phyloP scores from a whole-genome alignment of 1,140 invertebrate genomes.

The Trichoplusia ni region DNA sequence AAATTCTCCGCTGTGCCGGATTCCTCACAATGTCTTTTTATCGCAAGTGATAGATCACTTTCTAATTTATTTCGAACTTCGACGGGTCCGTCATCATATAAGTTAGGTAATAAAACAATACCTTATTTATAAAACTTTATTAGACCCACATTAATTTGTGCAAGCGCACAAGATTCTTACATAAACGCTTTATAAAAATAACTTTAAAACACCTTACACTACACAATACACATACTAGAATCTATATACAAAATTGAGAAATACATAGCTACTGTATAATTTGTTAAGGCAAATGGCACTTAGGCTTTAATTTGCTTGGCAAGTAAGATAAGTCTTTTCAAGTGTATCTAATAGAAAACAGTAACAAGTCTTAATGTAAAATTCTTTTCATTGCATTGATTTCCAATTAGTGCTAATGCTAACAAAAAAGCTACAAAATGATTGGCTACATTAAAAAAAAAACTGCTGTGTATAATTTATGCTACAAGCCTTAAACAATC shows the following conservation, averaged over 20 bases:
- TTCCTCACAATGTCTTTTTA: too few relatives aligned
- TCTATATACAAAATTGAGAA: slow-evolving; percentile 10
- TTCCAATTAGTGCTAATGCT: not conserved
- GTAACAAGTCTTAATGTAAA: slow-evolving; percentile 1
- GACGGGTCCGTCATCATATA: too few relatives aligned
- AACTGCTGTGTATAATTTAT: too few relatives aligned
- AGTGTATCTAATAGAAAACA: slow-evolving; percentile 15
- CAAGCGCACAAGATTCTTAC: slow-evolving; percentile 35
- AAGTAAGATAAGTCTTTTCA: slow-evolving; percentile 42
- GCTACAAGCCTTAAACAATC: not conserved
- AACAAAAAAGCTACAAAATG: not conserved
- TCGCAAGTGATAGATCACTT: too few relatives aligned
- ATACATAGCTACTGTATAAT: slow-evolving; percentile 19
- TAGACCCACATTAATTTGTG: slow-evolving; percentile 40
- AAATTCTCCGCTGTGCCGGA: too few relatives aligned
- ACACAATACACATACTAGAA: slow-evolving; percentile 12
- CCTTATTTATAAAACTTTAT: slow-evolving; percentile 43
- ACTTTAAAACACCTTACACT: slow-evolving; percentile 16
- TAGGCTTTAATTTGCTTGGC: slow-evolving; percentile 40
- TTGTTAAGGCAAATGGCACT: slow-evolving; percentile 33
- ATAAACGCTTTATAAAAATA: slow-evolving; percentile 43
- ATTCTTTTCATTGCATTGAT: not conserved
- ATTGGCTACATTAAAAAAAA: not conserved
- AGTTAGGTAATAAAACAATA: not conserved
- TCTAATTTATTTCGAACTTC: too few relatives aligned